Evolutionary conservation across 1,140 invertebrate species (phyloP).

Genomic region (Scylla paramamosain): DNA sequence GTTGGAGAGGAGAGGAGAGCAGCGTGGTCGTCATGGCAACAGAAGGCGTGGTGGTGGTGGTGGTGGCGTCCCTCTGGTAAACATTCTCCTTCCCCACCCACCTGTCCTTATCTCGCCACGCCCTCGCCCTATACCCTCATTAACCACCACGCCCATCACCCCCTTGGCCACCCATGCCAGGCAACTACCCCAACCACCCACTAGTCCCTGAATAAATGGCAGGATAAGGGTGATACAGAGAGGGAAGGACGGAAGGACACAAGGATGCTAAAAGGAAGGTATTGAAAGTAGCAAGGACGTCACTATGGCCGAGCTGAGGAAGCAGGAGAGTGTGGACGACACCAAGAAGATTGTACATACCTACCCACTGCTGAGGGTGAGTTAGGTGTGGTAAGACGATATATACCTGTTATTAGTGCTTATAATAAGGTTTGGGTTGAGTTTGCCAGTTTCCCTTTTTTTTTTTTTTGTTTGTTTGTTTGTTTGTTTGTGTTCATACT

Average conservation of each 20-base stretch:
- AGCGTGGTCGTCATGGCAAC: too few species aligned
- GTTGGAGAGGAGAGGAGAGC: too few species aligned
- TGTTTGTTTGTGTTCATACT: too few species aligned
- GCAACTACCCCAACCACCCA: neutral
- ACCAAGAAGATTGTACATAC: conserved; percentile 75
- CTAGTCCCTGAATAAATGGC: neutral
- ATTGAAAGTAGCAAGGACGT: neutral
- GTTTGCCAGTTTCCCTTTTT: too few species aligned
- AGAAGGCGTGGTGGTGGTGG: too few species aligned
- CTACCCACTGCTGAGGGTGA: conserved; percentile 73
- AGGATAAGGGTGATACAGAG: too few species aligned
- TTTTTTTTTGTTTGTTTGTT: too few species aligned
- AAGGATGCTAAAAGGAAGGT: too few species aligned
- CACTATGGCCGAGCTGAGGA: conserved; percentile 68
- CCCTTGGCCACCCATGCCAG: neutral
- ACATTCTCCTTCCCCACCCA: too few species aligned
- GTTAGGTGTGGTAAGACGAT: neutral
- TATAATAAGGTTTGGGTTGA: too few species aligned
- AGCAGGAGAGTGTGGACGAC: conserved; percentile 76
- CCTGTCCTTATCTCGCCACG: neutral
- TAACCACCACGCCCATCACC: too few species aligned
- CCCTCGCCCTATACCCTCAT: neutral
- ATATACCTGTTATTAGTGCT: neutral
- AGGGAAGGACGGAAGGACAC: neutral
- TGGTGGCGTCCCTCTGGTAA: too few species aligned